phyloP scores from a whole-genome alignment of 2,888 invertebrate genomes.

The Pardosa pseudoannulata region DNA sequence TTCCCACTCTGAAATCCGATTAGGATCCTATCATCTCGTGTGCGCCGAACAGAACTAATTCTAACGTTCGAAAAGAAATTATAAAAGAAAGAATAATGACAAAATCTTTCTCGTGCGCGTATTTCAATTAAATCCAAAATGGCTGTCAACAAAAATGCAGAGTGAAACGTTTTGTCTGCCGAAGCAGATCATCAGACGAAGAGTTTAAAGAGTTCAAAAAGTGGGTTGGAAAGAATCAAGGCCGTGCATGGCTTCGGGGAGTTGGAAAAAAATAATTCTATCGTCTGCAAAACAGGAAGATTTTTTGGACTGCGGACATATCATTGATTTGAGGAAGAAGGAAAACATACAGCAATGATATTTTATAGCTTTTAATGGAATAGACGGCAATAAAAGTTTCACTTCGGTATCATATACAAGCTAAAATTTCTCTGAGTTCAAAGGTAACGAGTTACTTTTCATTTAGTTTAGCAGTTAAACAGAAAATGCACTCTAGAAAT shows the following conservation, averaged over 20 bases:
- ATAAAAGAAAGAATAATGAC: background rate
- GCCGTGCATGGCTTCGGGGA: constrained; percentile 35
- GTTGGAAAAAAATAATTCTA: background rate
- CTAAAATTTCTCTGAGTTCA: too few relatives aligned
- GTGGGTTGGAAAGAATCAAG: constrained; percentile 61
- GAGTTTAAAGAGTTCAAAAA: constrained; percentile 43
- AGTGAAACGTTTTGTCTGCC: constrained; percentile 35
- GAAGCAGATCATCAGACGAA: constrained; percentile 30
- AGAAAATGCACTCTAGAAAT: too few relatives aligned
- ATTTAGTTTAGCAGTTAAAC: too few relatives aligned
- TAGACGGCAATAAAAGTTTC: too few relatives aligned
- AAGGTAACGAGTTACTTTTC: too few relatives aligned
- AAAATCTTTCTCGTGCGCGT: background rate
- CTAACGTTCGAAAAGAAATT: background rate
- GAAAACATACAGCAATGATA: background rate
- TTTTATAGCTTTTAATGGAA: too few relatives aligned
- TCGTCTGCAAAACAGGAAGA: background rate
- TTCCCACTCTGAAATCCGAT: constrained; percentile 6
- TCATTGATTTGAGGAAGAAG: background rate
- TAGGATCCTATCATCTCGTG: background rate
- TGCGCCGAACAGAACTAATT: background rate
- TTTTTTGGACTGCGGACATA: background rate
- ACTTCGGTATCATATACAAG: too few relatives aligned
- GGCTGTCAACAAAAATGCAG: constrained; percentile 27
- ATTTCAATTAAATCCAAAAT: constrained; percentile 14